Percentiles rank a stretch among this genome's conserved stretches.
These are phyloP conservation scores for Rallus crepitans DNA, from an alignment of 2,797 vertebrate species.

Conservation along the genomic window DNA sequence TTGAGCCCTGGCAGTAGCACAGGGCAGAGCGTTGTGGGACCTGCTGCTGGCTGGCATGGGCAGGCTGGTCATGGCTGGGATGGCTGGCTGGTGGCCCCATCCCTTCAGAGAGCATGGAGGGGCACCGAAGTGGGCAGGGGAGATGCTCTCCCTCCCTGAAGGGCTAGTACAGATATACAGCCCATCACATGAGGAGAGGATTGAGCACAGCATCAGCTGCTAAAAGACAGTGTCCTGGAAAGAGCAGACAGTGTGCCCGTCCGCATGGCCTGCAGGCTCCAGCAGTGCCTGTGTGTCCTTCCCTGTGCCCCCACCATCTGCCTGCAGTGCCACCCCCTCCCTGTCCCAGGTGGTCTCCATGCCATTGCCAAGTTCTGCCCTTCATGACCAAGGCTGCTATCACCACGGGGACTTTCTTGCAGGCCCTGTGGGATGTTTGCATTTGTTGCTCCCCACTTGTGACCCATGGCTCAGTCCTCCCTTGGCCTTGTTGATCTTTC, in stretches of 20 bases:
- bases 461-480: background rate
- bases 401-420: background rate
- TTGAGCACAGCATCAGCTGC: background rate
- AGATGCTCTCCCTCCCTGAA: background rate
- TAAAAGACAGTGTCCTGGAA: background rate
- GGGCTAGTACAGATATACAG: background rate
- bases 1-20: background rate
- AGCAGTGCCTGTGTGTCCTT: background rate
- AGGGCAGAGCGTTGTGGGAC: background rate
- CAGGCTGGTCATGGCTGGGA: background rate
- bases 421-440: background rate
- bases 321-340: background rate
- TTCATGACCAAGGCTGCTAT: background rate
- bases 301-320: background rate
- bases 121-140: background rate
- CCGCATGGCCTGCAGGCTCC: background rate
- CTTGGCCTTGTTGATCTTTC: background rate
- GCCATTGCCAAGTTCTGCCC: background rate
- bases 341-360: background rate
- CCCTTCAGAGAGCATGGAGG: background rate
- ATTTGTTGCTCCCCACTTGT: background rate
- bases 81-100: background rate
- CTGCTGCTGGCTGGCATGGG: background rate
- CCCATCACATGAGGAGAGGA: background rate
- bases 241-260: background rate